Conservation (phyloP, 2,888 invertebrate species). For the Cataglyphis altisquamis region DNA sequence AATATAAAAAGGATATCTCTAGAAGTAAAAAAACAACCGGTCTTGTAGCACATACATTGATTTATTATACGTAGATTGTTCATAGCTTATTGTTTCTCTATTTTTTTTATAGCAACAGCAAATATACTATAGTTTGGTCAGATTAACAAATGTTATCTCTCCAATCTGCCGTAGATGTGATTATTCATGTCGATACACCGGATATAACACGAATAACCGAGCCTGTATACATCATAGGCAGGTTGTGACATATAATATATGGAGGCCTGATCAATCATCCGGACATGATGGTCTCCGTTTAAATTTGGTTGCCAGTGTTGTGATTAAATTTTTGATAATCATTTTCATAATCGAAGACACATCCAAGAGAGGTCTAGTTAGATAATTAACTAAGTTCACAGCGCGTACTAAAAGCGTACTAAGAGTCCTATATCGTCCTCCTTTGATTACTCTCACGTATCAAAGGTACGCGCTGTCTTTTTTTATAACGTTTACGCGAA, state of each 20-base stretch:
- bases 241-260: slow-evolving; percentile 82
- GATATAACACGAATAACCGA: slow-evolving; percentile 87
- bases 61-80: slow-evolving; percentile 86
- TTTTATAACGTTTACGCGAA: slow-evolving; percentile 41
- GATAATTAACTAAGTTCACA: slow-evolving; percentile 81
- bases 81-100: slow-evolving; percentile 84
- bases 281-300: slow-evolving; percentile 82
- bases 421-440: slow-evolving; percentile 51
- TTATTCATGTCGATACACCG: slow-evolving; percentile 83
- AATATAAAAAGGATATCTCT: background rate
- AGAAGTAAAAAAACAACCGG: slow-evolving; percentile 43
- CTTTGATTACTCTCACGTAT: slow-evolving; percentile 55
- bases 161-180: slow-evolving; percentile 82
- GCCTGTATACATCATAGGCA: slow-evolving; percentile 87
- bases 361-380: slow-evolving; percentile 81
- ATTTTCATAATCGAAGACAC: slow-evolving; percentile 81
- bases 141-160: slow-evolving; percentile 82
- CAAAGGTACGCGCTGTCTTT: slow-evolving; percentile 68
- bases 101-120: slow-evolving; percentile 81
- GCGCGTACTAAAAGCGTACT: slow-evolving; percentile 84
- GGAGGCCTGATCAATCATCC: slow-evolving; percentile 84
- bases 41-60: slow-evolving; percentile 84
- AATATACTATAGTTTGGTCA: slow-evolving; percentile 84
- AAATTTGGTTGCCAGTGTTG: slow-evolving; percentile 71
- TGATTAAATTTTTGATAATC: slow-evolving; percentile 54